Evolutionary conservation across 2,113 vertebrate genomes (phyloP).

Genomic region (Anarrhichthys ocellatus): DNA sequence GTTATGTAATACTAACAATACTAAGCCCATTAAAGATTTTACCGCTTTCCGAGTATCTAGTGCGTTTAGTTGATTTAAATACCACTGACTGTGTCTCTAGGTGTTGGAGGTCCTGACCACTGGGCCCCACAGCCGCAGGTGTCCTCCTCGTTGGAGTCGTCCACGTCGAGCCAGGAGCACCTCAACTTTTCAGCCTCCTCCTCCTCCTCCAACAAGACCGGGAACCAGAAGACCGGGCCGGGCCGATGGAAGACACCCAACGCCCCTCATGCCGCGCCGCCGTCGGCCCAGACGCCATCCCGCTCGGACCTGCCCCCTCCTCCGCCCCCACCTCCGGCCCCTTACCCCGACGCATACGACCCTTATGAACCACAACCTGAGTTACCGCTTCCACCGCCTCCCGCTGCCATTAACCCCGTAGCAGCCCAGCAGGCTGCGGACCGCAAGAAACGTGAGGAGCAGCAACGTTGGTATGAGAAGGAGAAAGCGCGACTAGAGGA

Average conservation of each 20-base stretch:
- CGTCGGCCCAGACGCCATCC: constrained; percentile 84
- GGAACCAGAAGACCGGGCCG: constrained; percentile 92
- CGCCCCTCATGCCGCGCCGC: constrained; percentile 77
- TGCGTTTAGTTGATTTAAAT: not conserved
- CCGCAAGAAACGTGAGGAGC: constrained; percentile 94
- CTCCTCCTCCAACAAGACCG: constrained; percentile 83
- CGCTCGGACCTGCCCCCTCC: constrained; percentile 93
- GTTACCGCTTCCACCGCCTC: constrained; percentile 86
- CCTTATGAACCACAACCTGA: constrained; percentile 86
- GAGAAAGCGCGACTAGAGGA: constrained; percentile 98
- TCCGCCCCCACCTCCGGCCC: constrained; percentile 87
- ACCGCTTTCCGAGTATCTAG: not conserved
- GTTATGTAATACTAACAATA: not conserved
- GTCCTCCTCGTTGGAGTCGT: constrained; percentile 92
- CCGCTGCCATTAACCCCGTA: constrained; percentile 54
- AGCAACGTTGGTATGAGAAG: constrained; percentile 99
- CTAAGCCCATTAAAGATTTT: not conserved
- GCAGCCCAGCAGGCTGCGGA: constrained; percentile 85
- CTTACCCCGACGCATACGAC: constrained; percentile 86
- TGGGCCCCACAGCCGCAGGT: constrained; percentile 87
- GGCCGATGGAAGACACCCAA: constrained; percentile 98
- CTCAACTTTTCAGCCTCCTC: constrained; percentile 91
- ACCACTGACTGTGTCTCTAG: constrained; percentile 1
- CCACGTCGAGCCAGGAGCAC: constrained; percentile 95
- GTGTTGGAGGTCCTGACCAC: constrained; percentile 80